Evolutionary conservation across 2,888 invertebrate species (phyloP), one percentile per base, ranked within the genome.

Genomic region (Theretra japonica): DNA sequence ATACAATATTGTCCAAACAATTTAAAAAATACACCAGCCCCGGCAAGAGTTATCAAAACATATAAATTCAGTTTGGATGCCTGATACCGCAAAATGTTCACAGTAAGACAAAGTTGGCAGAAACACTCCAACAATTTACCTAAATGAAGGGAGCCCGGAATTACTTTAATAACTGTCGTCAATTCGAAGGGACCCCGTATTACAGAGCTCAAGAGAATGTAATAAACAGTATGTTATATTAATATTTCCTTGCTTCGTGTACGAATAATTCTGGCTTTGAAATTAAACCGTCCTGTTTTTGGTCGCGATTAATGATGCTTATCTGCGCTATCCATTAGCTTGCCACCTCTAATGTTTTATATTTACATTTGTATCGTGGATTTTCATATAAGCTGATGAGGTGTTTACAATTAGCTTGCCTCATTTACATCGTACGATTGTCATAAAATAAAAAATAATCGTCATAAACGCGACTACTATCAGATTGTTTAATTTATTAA

Each of bases 161-260:
- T 65, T 65, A 65, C 65, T 65, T 65, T 65, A 65, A 48, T 48
- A 65, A 65, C 65, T 48, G 41, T 41, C 65, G 65, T 65, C 65
- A 48, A 23, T 65, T 28, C 30, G 21, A 48, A 48, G 65, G 65
- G 48, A 41, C 65, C 15, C 60, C 30, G 65, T 7, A 41, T 62
- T 62, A 41, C 41, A 48, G 48, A 21, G 41, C 41, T 60, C 30
- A 11, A 2, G 62, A 41, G 65, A 65, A 65, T 65, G 65, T 53
- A n/a, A 53, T 53, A 53, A 53, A 53, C 53, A 53, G 53, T 53
- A 53, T 53, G 53, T 53, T 53, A n/a, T 17, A 53, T 19, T 53
- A 53, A 53, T 53, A 53, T 53, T 17, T 53, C 53, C 53, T 53
- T 15, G 53, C 53, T 17, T 17, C 53, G 7, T 53, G n/a, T n/a